These are phyloP conservation scores for Idris sp. DNA, from an alignment of 1,140 invertebrate species.

Conservation along the genomic window DNA sequence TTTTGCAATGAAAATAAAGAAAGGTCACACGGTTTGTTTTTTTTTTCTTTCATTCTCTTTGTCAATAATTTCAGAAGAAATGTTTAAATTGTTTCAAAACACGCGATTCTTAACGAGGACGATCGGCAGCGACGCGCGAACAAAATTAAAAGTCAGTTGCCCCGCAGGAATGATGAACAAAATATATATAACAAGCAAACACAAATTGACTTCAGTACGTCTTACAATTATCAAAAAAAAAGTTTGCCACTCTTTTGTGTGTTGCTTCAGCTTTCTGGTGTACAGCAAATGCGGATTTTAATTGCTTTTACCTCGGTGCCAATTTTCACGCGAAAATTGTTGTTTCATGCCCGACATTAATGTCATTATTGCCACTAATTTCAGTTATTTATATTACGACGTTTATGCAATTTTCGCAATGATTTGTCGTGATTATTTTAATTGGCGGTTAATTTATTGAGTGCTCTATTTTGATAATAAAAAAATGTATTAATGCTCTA, in stretches of 20 bases:
- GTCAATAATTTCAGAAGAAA: too few relatives aligned
- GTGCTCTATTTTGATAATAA: too few relatives aligned
- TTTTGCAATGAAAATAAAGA: too few relatives aligned
- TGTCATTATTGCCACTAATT: constrained; percentile 33
- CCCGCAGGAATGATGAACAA: too few relatives aligned
- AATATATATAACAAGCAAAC: too few relatives aligned
- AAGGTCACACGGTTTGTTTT: too few relatives aligned
- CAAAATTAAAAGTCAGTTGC: too few relatives aligned
- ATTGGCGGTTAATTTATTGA: constrained; percentile 5
- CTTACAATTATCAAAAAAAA: too few relatives aligned
- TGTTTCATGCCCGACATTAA: constrained; percentile 30
- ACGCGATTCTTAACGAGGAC: constrained; percentile 22
- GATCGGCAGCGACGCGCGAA: background rate
- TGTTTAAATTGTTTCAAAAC: constrained; percentile 10
- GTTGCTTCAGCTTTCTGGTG: background rate
- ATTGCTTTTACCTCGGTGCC: constrained; percentile 32
- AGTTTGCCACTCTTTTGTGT: too few relatives aligned
- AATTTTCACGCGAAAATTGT: constrained; percentile 32
- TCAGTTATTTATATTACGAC: constrained; percentile 30
- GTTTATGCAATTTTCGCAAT: constrained; percentile 10
- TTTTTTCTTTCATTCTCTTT: too few relatives aligned
- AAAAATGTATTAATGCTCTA: too few relatives aligned
- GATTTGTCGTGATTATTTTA: constrained; percentile 33
- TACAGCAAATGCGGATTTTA: constrained; percentile 11
- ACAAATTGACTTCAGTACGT: too few relatives aligned